These are phyloP conservation scores for Holotrichia oblita DNA, from an alignment of 1,140 invertebrate genomes.

Conservation along the genomic window DNA sequence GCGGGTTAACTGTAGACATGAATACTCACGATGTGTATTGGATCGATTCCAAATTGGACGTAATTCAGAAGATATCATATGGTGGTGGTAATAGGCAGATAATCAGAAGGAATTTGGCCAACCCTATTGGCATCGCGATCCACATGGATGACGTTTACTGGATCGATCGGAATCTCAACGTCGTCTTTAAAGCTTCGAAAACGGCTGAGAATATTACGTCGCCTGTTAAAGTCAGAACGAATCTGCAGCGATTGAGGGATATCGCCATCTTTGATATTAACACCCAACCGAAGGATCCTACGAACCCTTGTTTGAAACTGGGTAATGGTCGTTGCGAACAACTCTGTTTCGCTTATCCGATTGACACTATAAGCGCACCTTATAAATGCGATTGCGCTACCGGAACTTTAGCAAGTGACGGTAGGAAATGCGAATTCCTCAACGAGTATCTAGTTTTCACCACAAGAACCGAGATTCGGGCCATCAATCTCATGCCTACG, in stretches of 20 bases:
- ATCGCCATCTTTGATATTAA: constrained; percentile 90
- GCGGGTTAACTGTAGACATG: constrained; percentile 94
- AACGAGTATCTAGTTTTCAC: constrained; percentile 92
- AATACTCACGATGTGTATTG: constrained; percentile 95
- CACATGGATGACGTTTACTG: constrained; percentile 89
- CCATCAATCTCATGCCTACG: constrained; percentile 83
- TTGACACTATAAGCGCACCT: constrained; percentile 40
- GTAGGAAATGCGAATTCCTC: constrained; percentile 80
- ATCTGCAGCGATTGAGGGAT: constrained; percentile 84
- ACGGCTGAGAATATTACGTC: constrained; percentile 72
- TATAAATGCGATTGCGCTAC: constrained; percentile 91
- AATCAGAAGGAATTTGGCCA: constrained; percentile 89
- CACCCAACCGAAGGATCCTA: constrained; percentile 84
- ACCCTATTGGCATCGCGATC: constrained; percentile 93
- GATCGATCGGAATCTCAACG: constrained; percentile 93
- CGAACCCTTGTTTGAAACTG: constrained; percentile 79
- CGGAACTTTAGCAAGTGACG: constrained; percentile 72
- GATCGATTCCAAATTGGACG: constrained; percentile 94
- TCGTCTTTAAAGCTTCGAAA: constrained; percentile 88
- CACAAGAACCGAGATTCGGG: constrained; percentile 89
- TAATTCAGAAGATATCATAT: constrained; percentile 88
- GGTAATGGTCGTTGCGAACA: constrained; percentile 90
- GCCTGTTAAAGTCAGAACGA: constrained; percentile 78
- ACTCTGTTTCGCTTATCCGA: constrained; percentile 92
- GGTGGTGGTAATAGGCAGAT: constrained; percentile 82